Percentiles rank a stretch among this genome's conserved stretches.
Evolutionary conservation across 2,113 vertebrate genomes (phyloP).

Genomic region (Melanotaenia duboulayi): DNA sequence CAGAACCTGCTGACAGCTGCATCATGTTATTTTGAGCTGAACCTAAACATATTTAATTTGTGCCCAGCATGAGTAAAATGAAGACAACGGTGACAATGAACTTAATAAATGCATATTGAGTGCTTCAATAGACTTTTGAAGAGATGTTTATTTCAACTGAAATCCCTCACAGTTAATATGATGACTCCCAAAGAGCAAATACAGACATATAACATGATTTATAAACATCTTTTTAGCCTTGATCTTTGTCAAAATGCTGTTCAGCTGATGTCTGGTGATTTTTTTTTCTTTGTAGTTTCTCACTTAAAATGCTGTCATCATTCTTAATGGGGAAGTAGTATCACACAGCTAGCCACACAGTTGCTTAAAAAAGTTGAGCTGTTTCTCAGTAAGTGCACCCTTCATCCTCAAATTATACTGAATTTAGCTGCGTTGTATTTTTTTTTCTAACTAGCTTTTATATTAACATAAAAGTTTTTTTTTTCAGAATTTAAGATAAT

Average conservation of each 20-base stretch:
- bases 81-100: neutral
- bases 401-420: neutral
- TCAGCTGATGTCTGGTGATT: neutral
- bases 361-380: neutral
- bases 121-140: neutral
- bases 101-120: neutral
- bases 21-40: slow-evolving; percentile 7
- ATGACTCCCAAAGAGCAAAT: neutral
- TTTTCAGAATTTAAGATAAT: too few relatives aligned
- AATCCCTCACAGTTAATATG: neutral
- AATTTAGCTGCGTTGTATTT: neutral
- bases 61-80: neutral
- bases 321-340: slow-evolving; percentile 17
- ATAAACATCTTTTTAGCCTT: neutral
- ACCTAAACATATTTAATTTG: neutral
- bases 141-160: neutral
- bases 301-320: neutral
- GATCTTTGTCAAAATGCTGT: neutral
- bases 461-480: neutral
- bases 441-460: neutral
- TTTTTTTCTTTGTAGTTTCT: neutral
- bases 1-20: neutral
- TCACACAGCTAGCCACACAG: slow-evolving; percentile 12
- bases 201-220: neutral
- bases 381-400: neutral